Percentiles rank a stretch among this genome's conserved stretches.
phyloP scores from a whole-genome alignment of 2,888 invertebrate species.

The Melangyna quadrimaculata region DNA sequence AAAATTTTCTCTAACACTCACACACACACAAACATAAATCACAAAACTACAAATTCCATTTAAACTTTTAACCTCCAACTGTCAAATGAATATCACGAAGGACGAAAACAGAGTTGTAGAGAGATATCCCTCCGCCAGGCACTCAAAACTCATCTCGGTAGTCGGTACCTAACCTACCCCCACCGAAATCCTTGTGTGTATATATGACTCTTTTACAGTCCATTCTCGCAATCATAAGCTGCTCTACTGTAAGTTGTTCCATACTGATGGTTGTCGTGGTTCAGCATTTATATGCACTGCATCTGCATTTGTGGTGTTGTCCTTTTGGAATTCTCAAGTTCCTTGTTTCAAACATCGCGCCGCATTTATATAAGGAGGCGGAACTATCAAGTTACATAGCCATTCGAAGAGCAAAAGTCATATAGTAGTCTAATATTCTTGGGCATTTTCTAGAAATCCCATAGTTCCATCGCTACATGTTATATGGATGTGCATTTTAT shows the following conservation, averaged over 20 bases:
- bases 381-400: constrained; percentile 17
- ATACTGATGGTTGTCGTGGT: constrained; percentile 7
- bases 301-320: background rate
- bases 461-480: background rate
- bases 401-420: constrained; percentile 46
- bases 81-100: constrained; percentile 66
- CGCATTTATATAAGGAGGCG: background rate
- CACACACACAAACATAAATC: constrained; percentile 48
- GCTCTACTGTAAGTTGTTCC: constrained; percentile 6
- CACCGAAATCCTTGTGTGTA: constrained; percentile 11
- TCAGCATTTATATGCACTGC: background rate
- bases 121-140: background rate
- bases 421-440: constrained; percentile 19
- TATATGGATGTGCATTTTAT: background rate
- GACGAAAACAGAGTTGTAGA: constrained; percentile 1
- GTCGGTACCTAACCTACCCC: too few relatives aligned
- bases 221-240: constrained; percentile 59
- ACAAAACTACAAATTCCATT: constrained; percentile 69
- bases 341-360: background rate
- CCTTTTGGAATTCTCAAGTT: constrained; percentile 27
- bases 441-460: constrained; percentile 9
- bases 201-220: constrained; percentile 33
- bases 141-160: background rate
- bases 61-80: constrained; percentile 69
- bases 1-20: constrained; percentile 19